Percentiles rank a stretch among this genome's conserved stretches.
Evolutionary conservation across 1,140 invertebrate species (phyloP).

Genomic region (Lethocerus indicus): DNA sequence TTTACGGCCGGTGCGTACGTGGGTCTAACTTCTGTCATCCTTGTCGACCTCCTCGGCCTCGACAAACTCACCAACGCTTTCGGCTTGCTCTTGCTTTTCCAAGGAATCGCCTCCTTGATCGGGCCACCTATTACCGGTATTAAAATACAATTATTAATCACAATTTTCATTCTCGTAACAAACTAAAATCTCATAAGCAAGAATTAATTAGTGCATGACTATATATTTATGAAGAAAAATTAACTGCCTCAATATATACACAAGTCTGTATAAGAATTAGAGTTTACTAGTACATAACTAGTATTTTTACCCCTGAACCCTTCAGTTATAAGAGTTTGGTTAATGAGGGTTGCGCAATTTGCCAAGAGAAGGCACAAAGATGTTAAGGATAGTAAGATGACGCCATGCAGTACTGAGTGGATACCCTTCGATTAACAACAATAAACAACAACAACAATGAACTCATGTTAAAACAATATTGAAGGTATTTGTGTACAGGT

Average conservation of each 20-base stretch:
- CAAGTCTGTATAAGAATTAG: neutral
- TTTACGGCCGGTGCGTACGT: slow-evolving; percentile 85
- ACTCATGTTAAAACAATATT: too few species aligned
- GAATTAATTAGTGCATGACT: neutral
- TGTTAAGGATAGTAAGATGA: too few species aligned
- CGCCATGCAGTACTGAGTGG: too few species aligned
- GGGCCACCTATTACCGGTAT: slow-evolving; percentile 81
- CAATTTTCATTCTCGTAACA: neutral
- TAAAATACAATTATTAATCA: slow-evolving; percentile 14
- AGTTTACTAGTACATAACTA: neutral
- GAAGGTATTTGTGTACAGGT: too few species aligned
- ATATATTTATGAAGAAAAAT: neutral
- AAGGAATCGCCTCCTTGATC: slow-evolving; percentile 76
- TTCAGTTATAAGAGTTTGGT: neutral
- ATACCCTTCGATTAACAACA: too few species aligned
- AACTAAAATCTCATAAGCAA: neutral
- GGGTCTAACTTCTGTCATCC: slow-evolving; percentile 75
- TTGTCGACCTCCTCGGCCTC: slow-evolving; percentile 72
- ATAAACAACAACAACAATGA: too few species aligned
- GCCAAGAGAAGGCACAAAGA: too few species aligned
- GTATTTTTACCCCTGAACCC: neutral
- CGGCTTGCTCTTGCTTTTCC: slow-evolving; percentile 77
- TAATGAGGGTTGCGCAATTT: too few species aligned
- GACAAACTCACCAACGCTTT: slow-evolving; percentile 84
- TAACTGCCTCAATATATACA: neutral